Conservation (phyloP, 2,113 vertebrate genomes). For the Cephalophus harveyi region DNA sequence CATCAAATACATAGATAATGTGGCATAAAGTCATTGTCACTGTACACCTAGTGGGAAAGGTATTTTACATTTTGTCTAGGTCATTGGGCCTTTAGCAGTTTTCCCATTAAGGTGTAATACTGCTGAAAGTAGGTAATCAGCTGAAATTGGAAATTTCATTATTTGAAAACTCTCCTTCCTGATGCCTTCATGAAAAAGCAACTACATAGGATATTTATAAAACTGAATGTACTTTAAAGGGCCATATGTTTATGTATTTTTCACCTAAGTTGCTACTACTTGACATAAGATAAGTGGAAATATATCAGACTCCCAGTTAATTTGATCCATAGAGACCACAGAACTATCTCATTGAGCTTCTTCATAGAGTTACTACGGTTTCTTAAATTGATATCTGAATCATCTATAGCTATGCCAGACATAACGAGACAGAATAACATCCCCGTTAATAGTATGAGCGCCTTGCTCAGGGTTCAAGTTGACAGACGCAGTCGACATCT, state of each 20-base stretch:
- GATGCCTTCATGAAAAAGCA: slow-evolving; percentile 53
- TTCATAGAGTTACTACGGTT: background rate
- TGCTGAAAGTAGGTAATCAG: slow-evolving; percentile 51
- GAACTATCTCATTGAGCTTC: background rate
- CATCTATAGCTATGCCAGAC: background rate
- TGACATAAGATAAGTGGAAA: slow-evolving; percentile 34
- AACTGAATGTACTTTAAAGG: slow-evolving; percentile 55
- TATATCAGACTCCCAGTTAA: slow-evolving; percentile 45
- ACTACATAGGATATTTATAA: slow-evolving; percentile 39
- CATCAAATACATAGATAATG: slow-evolving; percentile 35
- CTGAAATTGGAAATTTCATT: slow-evolving; percentile 67
- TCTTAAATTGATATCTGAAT: slow-evolving; percentile 15
- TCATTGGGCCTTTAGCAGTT: slow-evolving; percentile 35
- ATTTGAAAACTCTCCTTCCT: slow-evolving; percentile 39
- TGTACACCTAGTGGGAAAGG: slow-evolving; percentile 38
- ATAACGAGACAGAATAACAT: background rate
- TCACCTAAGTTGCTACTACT: slow-evolving; percentile 18
- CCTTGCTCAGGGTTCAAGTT: background rate
- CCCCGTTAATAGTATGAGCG: background rate
- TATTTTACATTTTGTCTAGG: slow-evolving; percentile 61
- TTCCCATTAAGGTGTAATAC: slow-evolving; percentile 52
- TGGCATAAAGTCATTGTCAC: slow-evolving; percentile 60
- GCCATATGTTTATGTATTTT: slow-evolving; percentile 5
- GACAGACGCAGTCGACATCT: background rate
- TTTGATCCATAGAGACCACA: slow-evolving; percentile 1